These are phyloP conservation scores for Hypotaenidia okinawae DNA, from an alignment of 2,797 vertebrate genomes.

Conservation along the genomic window DNA sequence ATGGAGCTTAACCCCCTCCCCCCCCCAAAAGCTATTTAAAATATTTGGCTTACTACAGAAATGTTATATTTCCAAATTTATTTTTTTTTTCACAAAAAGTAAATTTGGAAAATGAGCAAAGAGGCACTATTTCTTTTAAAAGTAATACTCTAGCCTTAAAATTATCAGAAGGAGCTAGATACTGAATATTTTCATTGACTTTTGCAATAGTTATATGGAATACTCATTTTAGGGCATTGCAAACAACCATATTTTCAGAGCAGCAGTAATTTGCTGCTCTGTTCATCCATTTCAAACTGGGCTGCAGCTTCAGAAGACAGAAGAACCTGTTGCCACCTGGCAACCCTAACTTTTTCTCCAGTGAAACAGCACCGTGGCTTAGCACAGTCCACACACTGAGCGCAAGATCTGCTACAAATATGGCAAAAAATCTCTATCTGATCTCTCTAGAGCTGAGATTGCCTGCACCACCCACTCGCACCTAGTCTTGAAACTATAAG, in stretches of 20 bases:
- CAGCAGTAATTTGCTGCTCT: background rate
- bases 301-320: background rate
- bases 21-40: background rate
- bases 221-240: background rate
- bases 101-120: background rate
- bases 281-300: background rate
- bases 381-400: accelerated
- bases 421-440: background rate
- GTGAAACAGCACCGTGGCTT: accelerated
- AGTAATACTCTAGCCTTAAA: background rate
- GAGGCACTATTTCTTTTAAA: background rate
- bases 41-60: background rate
- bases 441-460: background rate
- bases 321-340: background rate
- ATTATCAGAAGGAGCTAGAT: background rate
- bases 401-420: background rate
- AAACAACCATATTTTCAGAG: background rate
- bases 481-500: background rate
- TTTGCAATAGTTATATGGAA: background rate
- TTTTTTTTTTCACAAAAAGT: background rate
- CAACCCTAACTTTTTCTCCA: background rate
- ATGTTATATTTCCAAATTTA: background rate
- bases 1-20: background rate
- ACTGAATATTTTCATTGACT: background rate
- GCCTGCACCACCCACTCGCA: too few species aligned